Evolutionary conservation across 1,140 invertebrate genomes (phyloP).

Genomic region (Tetranychus cinnabarinus): DNA sequence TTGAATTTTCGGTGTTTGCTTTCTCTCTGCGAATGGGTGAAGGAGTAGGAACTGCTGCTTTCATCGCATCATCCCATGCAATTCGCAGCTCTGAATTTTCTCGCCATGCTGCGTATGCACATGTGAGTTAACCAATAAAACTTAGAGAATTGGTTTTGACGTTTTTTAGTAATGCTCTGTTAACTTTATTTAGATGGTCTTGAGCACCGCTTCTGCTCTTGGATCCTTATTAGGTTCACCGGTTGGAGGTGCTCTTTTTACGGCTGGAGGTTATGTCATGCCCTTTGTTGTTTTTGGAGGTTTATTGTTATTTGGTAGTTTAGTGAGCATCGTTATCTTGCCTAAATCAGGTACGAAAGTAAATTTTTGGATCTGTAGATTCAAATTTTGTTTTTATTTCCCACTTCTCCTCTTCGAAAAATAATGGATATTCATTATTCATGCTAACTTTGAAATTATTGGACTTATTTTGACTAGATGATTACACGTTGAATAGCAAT

Average conservation of each 20-base stretch:
- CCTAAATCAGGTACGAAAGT: slow-evolving; percentile 20
- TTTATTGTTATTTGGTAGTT: slow-evolving; percentile 43
- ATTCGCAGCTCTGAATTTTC: slow-evolving; percentile 81
- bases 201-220: slow-evolving; percentile 15
- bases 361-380: slow-evolving; percentile 20
- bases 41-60: slow-evolving; percentile 70
- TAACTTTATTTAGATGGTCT: neutral
- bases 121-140: slow-evolving; percentile 21
- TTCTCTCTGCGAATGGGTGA: slow-evolving; percentile 68
- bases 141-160: neutral
- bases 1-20: slow-evolving; percentile 56
- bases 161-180: neutral
- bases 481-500: neutral
- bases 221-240: slow-evolving; percentile 16
- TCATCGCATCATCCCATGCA: slow-evolving; percentile 70
- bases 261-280: slow-evolving; percentile 44
- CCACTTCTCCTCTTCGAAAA: no score
- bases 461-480: neutral
- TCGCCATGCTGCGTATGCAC: slow-evolving; percentile 60
- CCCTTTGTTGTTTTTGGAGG: slow-evolving; percentile 62
- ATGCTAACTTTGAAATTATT: neutral
- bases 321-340: slow-evolving; percentile 44
- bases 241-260: slow-evolving; percentile 13
- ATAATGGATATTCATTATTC: slow-evolving; percentile 22
- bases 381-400: no score